Base-by-base conservation (phyloP, 2,888 invertebrate genomes). In the Invenusta paracnida region DNA sequence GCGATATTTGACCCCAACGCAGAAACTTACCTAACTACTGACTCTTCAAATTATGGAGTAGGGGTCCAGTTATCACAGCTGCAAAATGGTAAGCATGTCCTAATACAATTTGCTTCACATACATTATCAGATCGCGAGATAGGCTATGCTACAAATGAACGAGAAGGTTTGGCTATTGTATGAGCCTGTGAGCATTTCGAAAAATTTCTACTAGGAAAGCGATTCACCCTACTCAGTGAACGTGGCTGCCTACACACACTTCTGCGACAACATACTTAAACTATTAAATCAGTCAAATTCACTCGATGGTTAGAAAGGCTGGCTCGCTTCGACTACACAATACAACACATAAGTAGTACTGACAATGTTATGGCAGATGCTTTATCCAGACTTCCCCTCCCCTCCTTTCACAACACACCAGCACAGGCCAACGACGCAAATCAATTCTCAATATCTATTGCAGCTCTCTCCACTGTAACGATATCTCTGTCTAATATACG, bases 261-360 rank as follows among this genome's bases (percentile, higher is more conserved):
- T n/a, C n/a, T n/a, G n/a, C n/a, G n/a, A n/a, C n/a, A 28, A 79
- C 79, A 79, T 25, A n/a, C 11, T 13, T 79, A 11, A 79, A 28
- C 79, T 79, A 17, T 48, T 5, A 79, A 79, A 28, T 79, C 79
- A n/a, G 79, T 25, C 11, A 79, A 79, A 28, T 79, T 79, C 79
- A 79, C 79, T 5, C 5, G 5, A 5, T 79, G 79, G 79, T 5
- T 79, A 2, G 23, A n/a, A n/a, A n/a, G 79, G 23, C 79, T 79
- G 5, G 79, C 11, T 5, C 27, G 23, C 23, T 79, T 79, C 23
- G 79, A 79, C 79, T 79, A 27, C 79, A 79, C 79, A 5, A 28
- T 79, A 11, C 23, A 27, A 5, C 23, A 79, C 29, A n/a, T 23
- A n/a, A 28, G 23, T 27, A 5, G 79, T 13, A 28, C 79, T 79